These are phyloP conservation scores for Cirrhinus mrigala DNA, from an alignment of 2,797 vertebrate species.

Conservation along the genomic window DNA sequence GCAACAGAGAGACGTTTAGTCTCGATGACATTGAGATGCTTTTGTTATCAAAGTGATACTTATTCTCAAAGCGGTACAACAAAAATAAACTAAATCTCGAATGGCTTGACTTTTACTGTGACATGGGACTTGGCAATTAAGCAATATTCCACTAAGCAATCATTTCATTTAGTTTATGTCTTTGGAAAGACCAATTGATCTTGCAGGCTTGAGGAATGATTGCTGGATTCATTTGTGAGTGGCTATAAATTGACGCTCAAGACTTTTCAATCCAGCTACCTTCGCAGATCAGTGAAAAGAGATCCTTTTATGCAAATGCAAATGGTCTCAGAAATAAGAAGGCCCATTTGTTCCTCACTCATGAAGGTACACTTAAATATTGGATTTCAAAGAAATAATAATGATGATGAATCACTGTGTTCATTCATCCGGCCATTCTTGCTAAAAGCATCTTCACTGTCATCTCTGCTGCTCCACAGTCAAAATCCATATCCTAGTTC, in stretches of 20 bases:
- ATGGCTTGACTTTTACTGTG: background rate
- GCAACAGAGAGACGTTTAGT: background rate
- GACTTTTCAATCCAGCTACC: constrained; percentile 34
- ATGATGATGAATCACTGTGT: constrained; percentile 40
- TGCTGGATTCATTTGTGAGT: constrained; percentile 37
- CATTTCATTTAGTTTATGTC: constrained; percentile 30
- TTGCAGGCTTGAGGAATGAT: constrained; percentile 16
- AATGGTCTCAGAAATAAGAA: constrained; percentile 41
- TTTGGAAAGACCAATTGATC: constrained; percentile 17
- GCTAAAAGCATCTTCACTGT: constrained; percentile 41
- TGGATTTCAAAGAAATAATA: constrained; percentile 41
- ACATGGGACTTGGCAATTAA: constrained; percentile 2
- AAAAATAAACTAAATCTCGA: background rate
- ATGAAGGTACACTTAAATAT: constrained; percentile 37
- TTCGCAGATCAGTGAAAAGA: constrained; percentile 43
- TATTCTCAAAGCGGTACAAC: background rate
- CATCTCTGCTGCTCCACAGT: constrained; percentile 9
- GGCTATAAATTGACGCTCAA: constrained; percentile 32
- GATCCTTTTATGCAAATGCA: constrained; percentile 53
- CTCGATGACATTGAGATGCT: constrained; percentile 25
- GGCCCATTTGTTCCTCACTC: constrained; percentile 37
- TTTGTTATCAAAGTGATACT: constrained; percentile 19
- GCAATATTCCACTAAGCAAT: constrained; percentile 6
- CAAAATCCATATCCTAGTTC: background rate
- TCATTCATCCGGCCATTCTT: constrained; percentile 32